Conservation (phyloP, 92 coral and sea anemone genomes). For the Meandrina meandrites region DNA sequence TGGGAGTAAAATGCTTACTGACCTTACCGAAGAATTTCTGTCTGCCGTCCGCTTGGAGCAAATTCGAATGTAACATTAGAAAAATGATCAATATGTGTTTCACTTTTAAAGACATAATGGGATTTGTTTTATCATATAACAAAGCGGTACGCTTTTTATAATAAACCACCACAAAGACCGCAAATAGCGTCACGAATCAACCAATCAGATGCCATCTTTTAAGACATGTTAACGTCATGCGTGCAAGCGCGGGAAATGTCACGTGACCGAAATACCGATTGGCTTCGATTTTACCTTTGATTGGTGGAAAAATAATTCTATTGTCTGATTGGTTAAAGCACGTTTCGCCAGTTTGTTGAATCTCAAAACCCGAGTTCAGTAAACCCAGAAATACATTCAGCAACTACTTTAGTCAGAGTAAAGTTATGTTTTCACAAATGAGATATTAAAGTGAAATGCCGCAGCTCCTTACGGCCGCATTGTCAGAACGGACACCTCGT, state of each 20-base stretch:
- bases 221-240: not conserved
- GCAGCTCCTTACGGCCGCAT: not conserved
- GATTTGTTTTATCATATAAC: constrained; percentile 18
- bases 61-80: not conserved
- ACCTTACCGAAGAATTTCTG: not conserved
- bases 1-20: not conserved
- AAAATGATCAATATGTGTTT: not conserved
- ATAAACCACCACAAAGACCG: constrained; percentile 2
- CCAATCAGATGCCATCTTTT: constrained; percentile 3
- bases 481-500: not conserved
- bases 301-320: not conserved
- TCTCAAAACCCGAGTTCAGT: not conserved
- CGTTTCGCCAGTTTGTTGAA: not conserved
- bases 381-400: not conserved
- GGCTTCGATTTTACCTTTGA: not conserved
- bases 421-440: not conserved
- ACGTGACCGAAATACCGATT: not conserved
- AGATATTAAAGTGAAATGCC: not conserved
- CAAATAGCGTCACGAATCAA: not conserved
- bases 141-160: not conserved
- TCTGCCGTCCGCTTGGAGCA: not conserved
- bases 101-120: not conserved
- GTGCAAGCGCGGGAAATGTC: not conserved
- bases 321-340: not conserved
- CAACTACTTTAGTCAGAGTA: not conserved